A percentile compares a stretch with the other conserved stretches of the same genome.
These are phyloP conservation scores for Linepithema humile DNA, from an alignment of 1,140 invertebrate genomes.

Conservation along the genomic window DNA sequence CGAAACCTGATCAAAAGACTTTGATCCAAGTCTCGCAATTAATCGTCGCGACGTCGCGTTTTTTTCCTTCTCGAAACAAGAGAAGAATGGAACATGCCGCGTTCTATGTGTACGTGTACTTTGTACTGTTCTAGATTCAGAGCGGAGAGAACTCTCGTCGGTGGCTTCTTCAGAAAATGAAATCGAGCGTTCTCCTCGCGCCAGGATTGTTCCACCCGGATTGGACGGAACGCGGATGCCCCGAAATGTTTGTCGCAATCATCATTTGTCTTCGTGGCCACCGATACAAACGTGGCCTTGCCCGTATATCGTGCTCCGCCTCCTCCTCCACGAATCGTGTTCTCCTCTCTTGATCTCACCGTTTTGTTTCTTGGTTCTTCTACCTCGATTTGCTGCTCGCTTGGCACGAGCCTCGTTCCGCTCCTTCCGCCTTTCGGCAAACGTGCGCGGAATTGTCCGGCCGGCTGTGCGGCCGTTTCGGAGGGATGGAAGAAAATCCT, in stretches of 20 bases:
- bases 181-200: slow-evolving; percentile 50
- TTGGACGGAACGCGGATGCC: slow-evolving; percentile 37
- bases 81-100: neutral
- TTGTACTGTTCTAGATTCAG: slow-evolving; percentile 37
- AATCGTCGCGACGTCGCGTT: neutral
- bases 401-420: slow-evolving; percentile 50
- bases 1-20: neutral
- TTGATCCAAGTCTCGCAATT: neutral
- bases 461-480: neutral
- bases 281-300: slow-evolving; percentile 31
- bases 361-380: slow-evolving; percentile 43
- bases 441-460: slow-evolving; percentile 61
- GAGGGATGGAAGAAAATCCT: slow-evolving; percentile 22
- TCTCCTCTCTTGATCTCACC: slow-evolving; percentile 20
- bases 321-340: neutral
- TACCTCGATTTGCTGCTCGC: slow-evolving; percentile 37
- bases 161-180: slow-evolving; percentile 46
- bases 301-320: neutral
- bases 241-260: slow-evolving; percentile 62
- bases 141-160: slow-evolving; percentile 30
- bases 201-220: slow-evolving; percentile 45
- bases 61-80: neutral
- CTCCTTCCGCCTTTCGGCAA: slow-evolving; percentile 37
- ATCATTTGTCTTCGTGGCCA: slow-evolving; percentile 61
- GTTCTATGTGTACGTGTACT: neutral